These are phyloP conservation scores for Drosophila austrosaltans DNA, from an alignment of 2,888 invertebrate species.

Conservation along the genomic window DNA sequence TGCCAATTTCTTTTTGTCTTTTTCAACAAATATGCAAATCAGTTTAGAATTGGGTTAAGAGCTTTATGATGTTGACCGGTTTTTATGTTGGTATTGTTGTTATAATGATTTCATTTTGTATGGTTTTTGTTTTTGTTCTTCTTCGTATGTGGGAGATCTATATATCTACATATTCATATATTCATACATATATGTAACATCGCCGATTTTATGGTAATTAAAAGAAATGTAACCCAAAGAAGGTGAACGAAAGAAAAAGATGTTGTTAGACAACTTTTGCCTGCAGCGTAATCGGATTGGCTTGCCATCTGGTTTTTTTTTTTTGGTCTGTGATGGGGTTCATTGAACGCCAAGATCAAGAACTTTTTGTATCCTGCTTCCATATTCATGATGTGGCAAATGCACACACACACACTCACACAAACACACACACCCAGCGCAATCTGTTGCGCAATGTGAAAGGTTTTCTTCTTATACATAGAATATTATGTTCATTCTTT, in stretches of 20 bases:
- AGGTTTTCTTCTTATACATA: slow-evolving; percentile 9
- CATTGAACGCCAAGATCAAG: slow-evolving; percentile 61
- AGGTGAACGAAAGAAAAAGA: slow-evolving; percentile 43
- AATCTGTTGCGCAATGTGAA: slow-evolving; percentile 36
- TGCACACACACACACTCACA: slow-evolving; percentile 27
- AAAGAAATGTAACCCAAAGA: slow-evolving; percentile 54
- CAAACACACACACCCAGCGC: slow-evolving; percentile 3
- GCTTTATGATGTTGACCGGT: slow-evolving; percentile 53
- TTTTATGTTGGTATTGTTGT: slow-evolving; percentile 27
- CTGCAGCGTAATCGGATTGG: slow-evolving; percentile 37
- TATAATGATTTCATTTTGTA: slow-evolving; percentile 20
- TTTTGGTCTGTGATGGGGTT: slow-evolving; percentile 46
- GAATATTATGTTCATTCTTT: not conserved
- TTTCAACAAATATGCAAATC: slow-evolving; percentile 53
- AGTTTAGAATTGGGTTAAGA: slow-evolving; percentile 63
- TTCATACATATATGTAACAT: slow-evolving; percentile 23
- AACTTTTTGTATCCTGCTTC: slow-evolving; percentile 48
- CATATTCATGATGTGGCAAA: slow-evolving; percentile 52
- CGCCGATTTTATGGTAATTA: slow-evolving; percentile 31
- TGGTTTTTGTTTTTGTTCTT: slow-evolving; percentile 12
- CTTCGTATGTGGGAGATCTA: slow-evolving; percentile 3
- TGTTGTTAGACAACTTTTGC: slow-evolving; percentile 56
- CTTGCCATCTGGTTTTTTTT: slow-evolving; percentile 30
- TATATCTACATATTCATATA: not conserved
- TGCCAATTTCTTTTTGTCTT: slow-evolving; percentile 27